Base-by-base conservation (phyloP, 1,140 invertebrate genomes). In the Cydia strobilella region DNA sequence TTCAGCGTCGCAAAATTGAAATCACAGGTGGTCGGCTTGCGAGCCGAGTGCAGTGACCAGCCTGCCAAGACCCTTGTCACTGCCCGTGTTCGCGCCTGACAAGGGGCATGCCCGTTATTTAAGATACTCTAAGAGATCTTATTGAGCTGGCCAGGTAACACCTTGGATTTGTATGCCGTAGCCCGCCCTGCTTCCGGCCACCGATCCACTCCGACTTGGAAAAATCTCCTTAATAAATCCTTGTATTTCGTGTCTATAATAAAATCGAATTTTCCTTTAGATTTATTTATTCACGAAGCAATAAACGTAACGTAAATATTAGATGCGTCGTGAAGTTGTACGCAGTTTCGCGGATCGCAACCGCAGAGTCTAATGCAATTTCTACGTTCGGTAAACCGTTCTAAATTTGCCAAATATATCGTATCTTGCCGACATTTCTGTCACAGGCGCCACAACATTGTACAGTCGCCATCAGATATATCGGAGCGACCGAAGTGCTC, bases 1-100 rank as follows among this genome's bases (percentile, higher is more conserved):
- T 87, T 84, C 83, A 82, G 82, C 81, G 81, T 82, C 77, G 79
- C 81, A 78, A 87, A 88, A 90, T 90, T 89, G 87, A 88, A 89
- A 89, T 88, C 85, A 88, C 87, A 87, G 84, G 85, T 89, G 87
- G 85, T 84, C 75, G 77, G 72, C 74, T 78, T 71, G 74, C 74
- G 31, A 75, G 77, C 59, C 72, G 74, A 73, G 48, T 71, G 54
- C 78, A 59, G 23, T 74, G 54, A 74, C 87, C 82, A 85, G 42
- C 65, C 25, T 84, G 18, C 63, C 12, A 39, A 74, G 86, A 81
- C 62, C 86, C 76, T 74, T 75, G 59, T 72, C 69, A 20, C 76
- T 75, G 74, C 77, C 72, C 69, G 31, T 77, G 73, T 74, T 62
- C 62, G 71, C 73, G 62, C 20, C 73, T 72, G 42, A 63, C 23